Percentiles rank a stretch among this genome's conserved stretches.
Evolutionary conservation across 1,140 invertebrate species (phyloP).

Genomic region (Neodiprion virginianus): DNA sequence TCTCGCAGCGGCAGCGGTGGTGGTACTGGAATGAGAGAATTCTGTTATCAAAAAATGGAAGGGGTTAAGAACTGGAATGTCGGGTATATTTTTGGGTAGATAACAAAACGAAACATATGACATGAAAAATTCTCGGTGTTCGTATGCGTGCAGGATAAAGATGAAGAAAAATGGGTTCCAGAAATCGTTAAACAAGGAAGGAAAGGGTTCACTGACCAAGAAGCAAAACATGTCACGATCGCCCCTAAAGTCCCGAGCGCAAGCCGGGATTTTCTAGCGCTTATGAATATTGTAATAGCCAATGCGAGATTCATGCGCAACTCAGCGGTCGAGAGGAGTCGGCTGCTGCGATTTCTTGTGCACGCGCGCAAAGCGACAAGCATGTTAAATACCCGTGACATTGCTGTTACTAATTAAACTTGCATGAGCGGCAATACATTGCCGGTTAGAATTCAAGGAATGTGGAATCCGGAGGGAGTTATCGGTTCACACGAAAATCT

Average conservation of each 20-base stretch:
- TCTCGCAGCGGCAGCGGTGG: slow-evolving; percentile 38
- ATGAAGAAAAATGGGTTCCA: slow-evolving; percentile 13
- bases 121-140: no score
- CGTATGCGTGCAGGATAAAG: background rate
- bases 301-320: slow-evolving; percentile 16
- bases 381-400: slow-evolving; percentile 20
- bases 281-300: slow-evolving; percentile 28
- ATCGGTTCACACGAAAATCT: slow-evolving; percentile 8
- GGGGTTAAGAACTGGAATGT: no score
- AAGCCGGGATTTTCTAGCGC: slow-evolving; percentile 26
- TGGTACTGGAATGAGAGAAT: slow-evolving; percentile 35
- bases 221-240: slow-evolving; percentile 20
- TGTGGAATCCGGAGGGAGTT: slow-evolving; percentile 11
- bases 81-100: no score
- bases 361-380: slow-evolving; percentile 14
- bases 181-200: slow-evolving; percentile 15
- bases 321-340: background rate
- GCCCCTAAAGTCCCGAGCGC: slow-evolving; percentile 24
- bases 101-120: no score
- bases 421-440: slow-evolving; percentile 18
- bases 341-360: slow-evolving; percentile 14
- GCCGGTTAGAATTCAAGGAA: slow-evolving; percentile 14
- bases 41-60: no score
- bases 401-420: slow-evolving; percentile 20
- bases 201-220: background rate